Base-by-base conservation (phyloP, 2,888 invertebrate species). In the Heliconius ismenius region DNA sequence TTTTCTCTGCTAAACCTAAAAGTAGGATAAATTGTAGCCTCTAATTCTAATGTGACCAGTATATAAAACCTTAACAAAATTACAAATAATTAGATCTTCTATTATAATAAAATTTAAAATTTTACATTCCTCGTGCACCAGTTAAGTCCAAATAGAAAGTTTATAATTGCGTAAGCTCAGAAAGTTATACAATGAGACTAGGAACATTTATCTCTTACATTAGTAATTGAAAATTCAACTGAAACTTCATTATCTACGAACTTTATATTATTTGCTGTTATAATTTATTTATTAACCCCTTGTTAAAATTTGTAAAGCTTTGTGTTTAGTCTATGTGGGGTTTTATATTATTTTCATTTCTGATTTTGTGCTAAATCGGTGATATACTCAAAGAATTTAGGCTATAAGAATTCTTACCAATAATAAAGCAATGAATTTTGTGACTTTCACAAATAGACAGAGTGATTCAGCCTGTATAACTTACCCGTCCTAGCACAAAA, bases 111-210 rank as follows among this genome's bases (percentile, higher is more conserved):
- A 64, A 32, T 6, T 7, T 21, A 24, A 39, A 65, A n/a, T 39
- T 65, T 39, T 7, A 39, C 65, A 36, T 65, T 65, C n/a, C 36
- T 65, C 24, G 4, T 39, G n/a, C n/a, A 11, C 39, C 39, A 65
- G 36, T 65, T 65, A 65, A 65, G 39, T 65, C 65, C 65, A 73
- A 73, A 62, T 24, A 39, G 54, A 70, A 73, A 73, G 60, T 73
- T 73, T 11, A 39, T 73, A 60, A 73, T 73, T 73, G 73, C 36
- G 60, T 73, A 73, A 73, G 60, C 54, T 70, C 36, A 24, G 39
- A 73, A 60, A 62, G 54, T 69, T 69, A 54, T 54, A 69, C 69
- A 69, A 28, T 54, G 54, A 69, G 54, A 24, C 39, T 43, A 4
- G 32, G 39, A 39, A 39, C 36, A 73, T 73, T 60, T 21, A 73